Conservation (phyloP, 1,140 invertebrate genomes). For the Gyrodactylus bullatarudis region DNA sequence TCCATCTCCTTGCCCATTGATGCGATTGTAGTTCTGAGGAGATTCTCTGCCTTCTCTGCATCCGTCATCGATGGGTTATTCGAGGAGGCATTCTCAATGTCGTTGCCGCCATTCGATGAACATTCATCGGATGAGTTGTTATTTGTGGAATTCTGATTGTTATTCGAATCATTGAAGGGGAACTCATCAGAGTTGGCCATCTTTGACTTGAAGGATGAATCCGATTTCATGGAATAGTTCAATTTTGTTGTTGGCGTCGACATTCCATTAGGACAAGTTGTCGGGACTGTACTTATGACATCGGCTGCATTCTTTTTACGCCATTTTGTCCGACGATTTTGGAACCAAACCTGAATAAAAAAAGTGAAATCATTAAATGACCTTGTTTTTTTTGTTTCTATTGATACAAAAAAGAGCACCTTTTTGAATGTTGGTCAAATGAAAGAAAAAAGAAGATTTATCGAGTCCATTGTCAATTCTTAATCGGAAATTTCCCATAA, state of each 20-base stretch:
- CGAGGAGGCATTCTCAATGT: not conserved
- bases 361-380: not conserved
- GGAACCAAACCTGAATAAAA: slow-evolving; percentile 72
- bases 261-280: not conserved
- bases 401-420: too few species aligned
- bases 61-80: too few species aligned
- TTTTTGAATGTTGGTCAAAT: too few species aligned
- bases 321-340: slow-evolving; percentile 95
- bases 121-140: not conserved
- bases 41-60: not conserved
- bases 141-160: not conserved
- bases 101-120: not conserved
- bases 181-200: too few species aligned
- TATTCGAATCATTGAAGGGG: not conserved
- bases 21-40: not conserved
- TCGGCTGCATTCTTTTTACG: slow-evolving; percentile 92
- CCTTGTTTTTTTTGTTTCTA: not conserved
- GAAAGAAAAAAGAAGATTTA: too few species aligned
- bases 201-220: not conserved
- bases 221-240: too few species aligned
- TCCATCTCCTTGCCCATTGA: not conserved
- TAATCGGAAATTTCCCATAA: too few species aligned
- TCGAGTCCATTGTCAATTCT: too few species aligned
- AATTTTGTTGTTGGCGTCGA: too few species aligned
- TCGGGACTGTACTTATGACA: not conserved